Conservation (phyloP, 2,113 vertebrate genomes). For the Nycticorax nycticorax region DNA sequence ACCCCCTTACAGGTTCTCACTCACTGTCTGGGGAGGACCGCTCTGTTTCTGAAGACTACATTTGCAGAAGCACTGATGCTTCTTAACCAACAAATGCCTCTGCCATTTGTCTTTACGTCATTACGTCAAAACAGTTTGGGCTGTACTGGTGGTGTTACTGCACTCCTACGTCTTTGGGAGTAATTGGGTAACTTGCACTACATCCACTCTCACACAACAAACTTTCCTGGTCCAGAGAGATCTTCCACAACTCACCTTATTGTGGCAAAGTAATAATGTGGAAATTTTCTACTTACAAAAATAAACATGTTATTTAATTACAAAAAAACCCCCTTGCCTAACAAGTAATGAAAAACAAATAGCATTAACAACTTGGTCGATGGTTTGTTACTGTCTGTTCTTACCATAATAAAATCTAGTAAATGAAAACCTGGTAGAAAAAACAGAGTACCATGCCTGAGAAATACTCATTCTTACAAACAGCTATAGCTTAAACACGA, state of each 20-base stretch:
- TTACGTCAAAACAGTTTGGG: background rate
- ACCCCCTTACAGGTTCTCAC: background rate
- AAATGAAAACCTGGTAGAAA: background rate
- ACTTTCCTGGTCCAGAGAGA: background rate
- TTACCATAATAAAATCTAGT: background rate
- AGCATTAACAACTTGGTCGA: background rate
- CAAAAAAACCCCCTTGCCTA: background rate
- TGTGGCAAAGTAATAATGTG: accelerated
- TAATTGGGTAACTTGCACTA: background rate
- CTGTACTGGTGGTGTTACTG: too few species aligned
- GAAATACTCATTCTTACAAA: background rate
- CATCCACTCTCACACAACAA: background rate
- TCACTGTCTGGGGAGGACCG: background rate
- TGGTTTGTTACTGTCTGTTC: background rate
- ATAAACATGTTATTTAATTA: background rate
- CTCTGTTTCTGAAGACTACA: background rate
- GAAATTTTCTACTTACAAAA: background rate
- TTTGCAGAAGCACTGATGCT: background rate
- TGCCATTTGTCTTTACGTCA: background rate
- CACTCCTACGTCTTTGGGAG: background rate
- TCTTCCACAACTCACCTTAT: background rate
- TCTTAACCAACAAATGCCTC: background rate
- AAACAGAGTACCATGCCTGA: background rate
- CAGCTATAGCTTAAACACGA: background rate
- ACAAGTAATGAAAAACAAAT: background rate